Percentiles rank a stretch among this genome's conserved stretches.
Conservation (phyloP, 2,113 vertebrate species). For the Varanus komodoensis region DNA sequence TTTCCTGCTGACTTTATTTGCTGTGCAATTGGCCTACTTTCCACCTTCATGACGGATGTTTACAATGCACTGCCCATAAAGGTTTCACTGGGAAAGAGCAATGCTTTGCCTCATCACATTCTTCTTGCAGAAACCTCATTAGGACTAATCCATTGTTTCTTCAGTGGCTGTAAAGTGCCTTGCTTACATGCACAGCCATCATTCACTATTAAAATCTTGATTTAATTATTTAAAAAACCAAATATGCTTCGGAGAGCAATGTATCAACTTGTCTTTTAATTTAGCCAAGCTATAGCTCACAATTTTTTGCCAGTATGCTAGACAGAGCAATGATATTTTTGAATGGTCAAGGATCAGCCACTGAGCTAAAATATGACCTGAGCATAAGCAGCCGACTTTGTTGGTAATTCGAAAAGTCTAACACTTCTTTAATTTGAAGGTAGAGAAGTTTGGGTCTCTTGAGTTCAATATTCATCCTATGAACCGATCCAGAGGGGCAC, state of each 20-base stretch:
- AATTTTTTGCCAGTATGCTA: background rate
- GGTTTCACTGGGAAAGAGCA: background rate
- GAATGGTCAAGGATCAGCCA: background rate
- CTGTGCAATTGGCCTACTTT: conserved; percentile 27
- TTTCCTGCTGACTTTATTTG: conserved; percentile 31
- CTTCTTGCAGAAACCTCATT: conserved; percentile 17
- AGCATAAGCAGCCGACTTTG: background rate
- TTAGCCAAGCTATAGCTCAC: background rate
- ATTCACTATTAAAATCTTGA: conserved; percentile 29
- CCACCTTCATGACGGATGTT: conserved; percentile 7
- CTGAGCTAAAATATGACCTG: background rate
- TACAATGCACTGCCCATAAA: conserved; percentile 26
- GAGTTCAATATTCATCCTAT: too few relatives aligned
- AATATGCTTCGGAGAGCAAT: conserved; percentile 26
- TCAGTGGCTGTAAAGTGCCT: background rate
- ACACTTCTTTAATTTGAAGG: background rate
- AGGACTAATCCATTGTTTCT: background rate
- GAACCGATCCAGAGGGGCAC: too few relatives aligned
- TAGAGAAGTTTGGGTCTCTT: too few relatives aligned
- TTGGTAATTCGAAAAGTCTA: background rate
- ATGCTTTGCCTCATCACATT: background rate
- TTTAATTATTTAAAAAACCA: conserved; percentile 25
- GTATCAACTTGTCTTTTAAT: conserved; percentile 21
- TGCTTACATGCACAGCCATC: background rate
- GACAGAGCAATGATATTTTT: conserved; percentile 5